Conservation (phyloP, 2,113 vertebrate species). For the chimpanzee (Pan troglodytes) region DNA sequence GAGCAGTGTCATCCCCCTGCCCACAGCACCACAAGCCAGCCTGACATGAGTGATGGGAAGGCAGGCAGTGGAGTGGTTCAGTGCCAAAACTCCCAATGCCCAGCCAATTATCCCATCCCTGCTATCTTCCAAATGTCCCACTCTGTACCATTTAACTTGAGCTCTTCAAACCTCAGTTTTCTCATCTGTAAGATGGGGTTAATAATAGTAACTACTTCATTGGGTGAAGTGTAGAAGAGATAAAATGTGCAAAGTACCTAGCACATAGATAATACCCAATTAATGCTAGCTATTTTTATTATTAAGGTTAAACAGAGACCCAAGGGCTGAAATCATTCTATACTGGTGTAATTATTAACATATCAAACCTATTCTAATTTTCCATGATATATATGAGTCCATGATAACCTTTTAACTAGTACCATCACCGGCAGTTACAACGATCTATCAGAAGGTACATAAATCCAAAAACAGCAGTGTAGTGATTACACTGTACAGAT, state of each 20-base stretch:
- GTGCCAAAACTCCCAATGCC: not conserved
- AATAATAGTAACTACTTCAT: not conserved
- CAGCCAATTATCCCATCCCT: not conserved
- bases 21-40: not conserved
- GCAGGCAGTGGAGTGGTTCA: fast-evolving
- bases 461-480: not conserved
- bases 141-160: not conserved
- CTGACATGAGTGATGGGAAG: fast-evolving
- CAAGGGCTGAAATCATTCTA: not conserved
- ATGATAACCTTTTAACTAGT: not conserved
- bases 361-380: not conserved
- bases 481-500: not conserved
- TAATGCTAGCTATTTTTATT: not conserved
- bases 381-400: not conserved
- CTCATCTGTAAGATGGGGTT: not conserved
- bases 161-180: not conserved
- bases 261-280: not conserved
- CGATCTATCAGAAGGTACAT: not conserved
- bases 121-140: not conserved
- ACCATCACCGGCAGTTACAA: not conserved
- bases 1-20: not conserved
- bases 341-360: not conserved
- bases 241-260: not conserved
- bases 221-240: not conserved
- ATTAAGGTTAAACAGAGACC: not conserved